Evolutionary conservation across 2,888 invertebrate genomes (phyloP), one percentile per base, ranked within the genome.

Genomic region (Mythimna impura): DNA sequence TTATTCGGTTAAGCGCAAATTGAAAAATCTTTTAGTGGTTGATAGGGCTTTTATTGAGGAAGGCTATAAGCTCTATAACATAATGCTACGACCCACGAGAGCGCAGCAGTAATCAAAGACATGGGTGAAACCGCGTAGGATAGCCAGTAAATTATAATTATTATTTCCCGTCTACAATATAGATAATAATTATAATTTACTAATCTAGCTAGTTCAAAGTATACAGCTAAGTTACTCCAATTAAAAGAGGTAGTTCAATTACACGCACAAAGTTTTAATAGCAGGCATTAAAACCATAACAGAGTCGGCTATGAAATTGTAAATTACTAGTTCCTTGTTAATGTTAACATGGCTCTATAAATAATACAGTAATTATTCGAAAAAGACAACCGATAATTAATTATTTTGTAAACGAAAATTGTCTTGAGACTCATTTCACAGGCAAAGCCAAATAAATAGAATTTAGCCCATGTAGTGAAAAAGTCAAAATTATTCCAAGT

Each of bases 181-280:
- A 2, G 61, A 7, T 22, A 40, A 17, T 55, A n/a, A 54, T 34
- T 22, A 30, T 36, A 50, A 65, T 57, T 7, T 50, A 36, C 30
- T 17, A 17, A 54, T 40, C 6, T 12, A 52, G 7, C 50, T 73
- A n/a, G 20, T 69, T 66, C 8, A 17, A 25, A 67, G 12, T 54
- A 36, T 54, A 68, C 47, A 25, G 12, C 68, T 34, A 76, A 47
- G 47, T 9, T 76, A 36, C 17, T 36, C 30, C 40, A 69, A 61
- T 77, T 77, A 74, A 61, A 22, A 69, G 30, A 69, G 54, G 30
- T 50, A 22, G 47, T 61, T 61, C 17, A 34, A 77, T 75, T 57
- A 75, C 55, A 77, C 22, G 70, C 30, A 40, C 55, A 62, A 30
- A 69, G 47, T 79, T 79, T 79, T 73, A 77, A 79, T 79, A 47